Evolutionary conservation across 2,888 invertebrate species (phyloP), one percentile per base, ranked within the genome.

Genomic region (Crioceris asparagi): DNA sequence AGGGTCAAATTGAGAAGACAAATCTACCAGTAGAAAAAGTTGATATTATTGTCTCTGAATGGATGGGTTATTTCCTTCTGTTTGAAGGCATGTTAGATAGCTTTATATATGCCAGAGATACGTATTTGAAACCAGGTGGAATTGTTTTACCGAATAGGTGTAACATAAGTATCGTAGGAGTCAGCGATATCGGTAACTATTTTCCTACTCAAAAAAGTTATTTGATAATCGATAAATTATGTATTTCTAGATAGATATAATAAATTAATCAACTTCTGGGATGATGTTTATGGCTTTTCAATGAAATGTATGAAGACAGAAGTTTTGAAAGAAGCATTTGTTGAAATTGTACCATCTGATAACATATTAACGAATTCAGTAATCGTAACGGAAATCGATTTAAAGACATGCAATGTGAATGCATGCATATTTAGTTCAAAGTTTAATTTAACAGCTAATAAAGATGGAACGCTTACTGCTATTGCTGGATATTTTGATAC

Each of bases 21-120:
- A 68, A 72, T 35, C 62, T 91, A 32, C 83, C 84, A 1, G 68
- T 72, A 23, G 77, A 81, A 37, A 79, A 83, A 63, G 83, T 85
- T 23, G 94, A 97, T 61, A 77, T 93, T 4, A 88, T 97, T 48
- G 79, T 97, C 3, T 94, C 94, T 0, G 96, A 97, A 63, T 97
- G 94, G 93, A 97, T 97, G 96, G 96, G 96, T 1, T 97, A 97
- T 62, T 94, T 96, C 61, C 69, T 97, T 26, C 66, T 96, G 2
- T 96, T 90, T 62, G 96, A 97, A 68, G 93, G 91, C 29, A 97
- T 97, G 96, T 61, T 96, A 40, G 93, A 94, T 57, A 88, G 90
- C 58, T 82, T 96, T 8, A 77, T 97, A 45, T 83, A 83, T 62
- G 90, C 91, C 0, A 74, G 92, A 53, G 82, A 94, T 52, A 75